Conservation (phyloP, 2,113 vertebrate species). For the Tenebrosternarchus preto region DNA sequence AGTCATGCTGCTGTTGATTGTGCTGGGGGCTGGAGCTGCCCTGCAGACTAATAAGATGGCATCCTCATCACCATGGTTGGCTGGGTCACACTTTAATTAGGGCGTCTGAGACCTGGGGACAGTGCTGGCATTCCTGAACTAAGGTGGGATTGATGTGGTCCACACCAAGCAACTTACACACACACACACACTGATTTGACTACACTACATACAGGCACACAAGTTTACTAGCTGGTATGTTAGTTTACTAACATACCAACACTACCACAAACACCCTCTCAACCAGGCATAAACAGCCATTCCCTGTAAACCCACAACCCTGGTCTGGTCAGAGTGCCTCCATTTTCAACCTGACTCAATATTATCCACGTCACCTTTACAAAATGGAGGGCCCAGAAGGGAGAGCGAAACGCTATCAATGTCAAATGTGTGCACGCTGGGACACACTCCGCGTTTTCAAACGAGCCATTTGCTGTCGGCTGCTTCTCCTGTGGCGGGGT, state of each 20-base stretch:
- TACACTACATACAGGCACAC: background rate
- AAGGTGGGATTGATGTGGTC: slow-evolving; percentile 25
- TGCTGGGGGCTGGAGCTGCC: slow-evolving; percentile 10
- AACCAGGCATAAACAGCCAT: background rate
- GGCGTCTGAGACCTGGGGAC: slow-evolving; percentile 23
- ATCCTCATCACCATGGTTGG: slow-evolving; percentile 5
- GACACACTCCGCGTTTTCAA: slow-evolving; percentile 42
- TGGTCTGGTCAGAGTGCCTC: slow-evolving; percentile 24
- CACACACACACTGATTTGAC: background rate
- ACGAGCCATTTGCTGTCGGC: slow-evolving; percentile 32
- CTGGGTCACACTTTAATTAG: slow-evolving; percentile 47
- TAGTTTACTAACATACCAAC: too few species aligned
- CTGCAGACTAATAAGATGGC: slow-evolving; percentile 41
- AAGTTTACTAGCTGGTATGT: background rate
- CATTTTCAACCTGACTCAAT: slow-evolving; percentile 33
- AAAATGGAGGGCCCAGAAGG: slow-evolving; percentile 34
- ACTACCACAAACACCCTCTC: background rate
- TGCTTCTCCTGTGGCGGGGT: slow-evolving; percentile 29
- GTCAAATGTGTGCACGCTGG: slow-evolving; percentile 29
- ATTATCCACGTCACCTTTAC: slow-evolving; percentile 40
- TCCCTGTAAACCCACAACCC: slow-evolving; percentile 15
- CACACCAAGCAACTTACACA: slow-evolving; percentile 34
- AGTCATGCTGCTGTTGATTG: background rate
- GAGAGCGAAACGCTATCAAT: slow-evolving; percentile 38
- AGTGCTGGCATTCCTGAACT: slow-evolving; percentile 1